Conservation (phyloP, 2,888 invertebrate genomes). For the Hipparchia sbordonii region DNA sequence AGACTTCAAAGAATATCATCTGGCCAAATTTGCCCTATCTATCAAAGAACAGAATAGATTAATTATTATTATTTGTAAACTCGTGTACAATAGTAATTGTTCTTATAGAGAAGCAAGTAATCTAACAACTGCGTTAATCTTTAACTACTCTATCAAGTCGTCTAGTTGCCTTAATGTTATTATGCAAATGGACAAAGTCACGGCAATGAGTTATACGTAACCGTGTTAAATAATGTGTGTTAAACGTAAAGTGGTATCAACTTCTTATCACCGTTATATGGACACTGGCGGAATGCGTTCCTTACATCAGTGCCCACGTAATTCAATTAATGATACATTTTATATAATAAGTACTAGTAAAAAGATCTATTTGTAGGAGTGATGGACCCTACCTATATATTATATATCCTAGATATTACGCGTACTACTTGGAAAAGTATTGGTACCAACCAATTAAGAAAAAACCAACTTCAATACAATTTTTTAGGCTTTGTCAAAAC, state of each 20-base stretch:
- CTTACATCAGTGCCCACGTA: slow-evolving; percentile 21
- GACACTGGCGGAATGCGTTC: slow-evolving; percentile 3
- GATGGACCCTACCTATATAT: slow-evolving; percentile 3
- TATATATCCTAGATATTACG: neutral
- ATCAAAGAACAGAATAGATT: too few species aligned
- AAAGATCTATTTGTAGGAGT: slow-evolving; percentile 27
- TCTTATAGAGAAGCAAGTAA: too few species aligned
- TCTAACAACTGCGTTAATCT: neutral
- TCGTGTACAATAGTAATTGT: too few species aligned
- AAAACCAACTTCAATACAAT: too few species aligned
- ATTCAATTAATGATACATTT: slow-evolving; percentile 26
- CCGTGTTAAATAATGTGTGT: slow-evolving; percentile 5
- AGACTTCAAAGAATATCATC: too few species aligned
- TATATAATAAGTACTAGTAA: slow-evolving; percentile 36
- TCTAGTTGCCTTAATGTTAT: neutral
- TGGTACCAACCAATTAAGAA: too few species aligned
- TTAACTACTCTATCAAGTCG: neutral
- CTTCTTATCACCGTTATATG: slow-evolving; percentile 19
- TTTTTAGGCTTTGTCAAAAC: too few species aligned
- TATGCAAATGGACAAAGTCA: neutral
- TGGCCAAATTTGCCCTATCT: too few species aligned
- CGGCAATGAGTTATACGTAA: neutral
- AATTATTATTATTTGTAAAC: too few species aligned
- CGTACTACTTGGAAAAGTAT: neutral
- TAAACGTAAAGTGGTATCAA: slow-evolving; percentile 3